Evolutionary conservation across 2,113 vertebrate genomes (phyloP).

Genomic region (Oceanites oceanicus): DNA sequence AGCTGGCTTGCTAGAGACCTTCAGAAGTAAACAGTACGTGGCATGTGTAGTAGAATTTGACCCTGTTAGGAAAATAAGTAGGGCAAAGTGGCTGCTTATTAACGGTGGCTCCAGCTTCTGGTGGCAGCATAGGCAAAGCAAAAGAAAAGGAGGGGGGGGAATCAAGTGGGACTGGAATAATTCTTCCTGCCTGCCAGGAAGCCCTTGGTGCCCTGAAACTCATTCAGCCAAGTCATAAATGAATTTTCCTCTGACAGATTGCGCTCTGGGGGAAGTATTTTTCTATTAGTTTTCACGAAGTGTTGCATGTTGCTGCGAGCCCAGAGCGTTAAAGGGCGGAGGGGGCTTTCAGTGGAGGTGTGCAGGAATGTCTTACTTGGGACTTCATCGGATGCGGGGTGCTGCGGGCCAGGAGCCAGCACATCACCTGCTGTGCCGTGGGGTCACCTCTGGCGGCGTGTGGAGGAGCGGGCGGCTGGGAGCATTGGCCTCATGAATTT

Average conservation of each 20-base stretch:
- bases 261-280: not conserved
- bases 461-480: not conserved
- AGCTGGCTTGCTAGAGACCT: not conserved
- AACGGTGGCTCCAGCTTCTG: not conserved
- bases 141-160: not conserved
- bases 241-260: not conserved
- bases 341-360: not conserved
- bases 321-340: not conserved
- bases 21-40: not conserved
- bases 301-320: not conserved
- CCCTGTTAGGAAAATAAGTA: not conserved
- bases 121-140: not conserved
- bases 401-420: not conserved
- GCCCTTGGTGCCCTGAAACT: not conserved
- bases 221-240: not conserved
- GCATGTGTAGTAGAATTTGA: not conserved
- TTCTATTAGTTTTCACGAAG: not conserved
- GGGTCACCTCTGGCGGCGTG: not conserved
- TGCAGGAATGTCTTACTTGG: not conserved
- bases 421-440: fast-evolving
- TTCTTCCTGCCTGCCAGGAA: not conserved
- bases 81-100: not conserved
- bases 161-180: not conserved
- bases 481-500: fast-evolving
- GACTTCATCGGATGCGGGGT: not conserved